Evolutionary conservation across 2,797 vertebrate species (phyloP), one percentile per base, ranked within the genome.

Genomic region (Steatocranus sp.): DNA sequence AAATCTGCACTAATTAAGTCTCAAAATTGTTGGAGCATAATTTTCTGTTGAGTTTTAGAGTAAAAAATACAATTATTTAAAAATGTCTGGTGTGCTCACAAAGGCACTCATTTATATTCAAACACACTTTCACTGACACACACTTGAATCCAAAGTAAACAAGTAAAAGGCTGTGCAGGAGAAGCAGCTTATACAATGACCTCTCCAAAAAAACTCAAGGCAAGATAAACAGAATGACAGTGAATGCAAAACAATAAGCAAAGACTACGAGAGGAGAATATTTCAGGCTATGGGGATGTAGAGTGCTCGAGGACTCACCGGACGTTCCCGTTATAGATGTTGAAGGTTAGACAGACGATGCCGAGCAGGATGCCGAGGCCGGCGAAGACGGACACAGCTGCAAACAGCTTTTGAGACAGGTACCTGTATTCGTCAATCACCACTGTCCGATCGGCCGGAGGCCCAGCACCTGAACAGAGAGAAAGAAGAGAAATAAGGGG

Each of bases 261-360:
- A 48, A 30, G 11, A 5, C 25, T 48, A 48, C 17, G 11, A 46
- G 25, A 1, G 11, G 15, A 48, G 48, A 54, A 73, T 73, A 54
- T 63, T 61, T 74, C 41, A 2, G 58, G 0, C 54, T 48, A 3
- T 3, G 25, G 41, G 1, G 25, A 48, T 4, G 25, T 30, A 2
- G 4, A 48, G 34, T 5, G 68, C 56, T 5, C 8, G 5, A 3
- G 3, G 32, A 84, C 97, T 88, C 87, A 99, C 98, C 97, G 96
- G 80, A 98, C 98, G 3, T 98, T 98, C 68, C 98, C 97, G 17
- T 99, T 99, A 95, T 99, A 98, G 96, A 99, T 98, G 96, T 99
- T 99, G 96, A 99, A 99, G 70, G 97, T 98, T 78, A 99, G 92
- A 83, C 98, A 99, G 85, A 98, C 95, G 76, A 98, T 96, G 87